Percentiles rank a stretch among this genome's conserved stretches.
These are phyloP conservation scores for Drosophila sp. DNA, from an alignment of 1,140 invertebrate genomes.

Conservation along the genomic window DNA sequence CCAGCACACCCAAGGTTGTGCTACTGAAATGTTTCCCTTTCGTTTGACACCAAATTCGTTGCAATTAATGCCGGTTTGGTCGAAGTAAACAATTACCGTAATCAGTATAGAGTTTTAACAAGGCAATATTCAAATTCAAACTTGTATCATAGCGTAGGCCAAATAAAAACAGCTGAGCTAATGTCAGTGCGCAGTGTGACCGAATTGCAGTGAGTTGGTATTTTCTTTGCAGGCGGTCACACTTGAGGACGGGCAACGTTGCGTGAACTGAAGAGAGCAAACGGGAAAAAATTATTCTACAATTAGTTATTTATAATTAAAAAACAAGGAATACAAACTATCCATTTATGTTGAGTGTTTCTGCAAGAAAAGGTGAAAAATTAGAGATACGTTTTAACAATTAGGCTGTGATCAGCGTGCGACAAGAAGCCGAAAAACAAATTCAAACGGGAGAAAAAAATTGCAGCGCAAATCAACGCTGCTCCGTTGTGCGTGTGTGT, in stretches of 20 bases:
- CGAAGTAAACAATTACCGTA: no score
- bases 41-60: no score
- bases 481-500: conserved; percentile 36
- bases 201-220: background rate
- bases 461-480: conserved; percentile 72
- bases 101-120: no score
- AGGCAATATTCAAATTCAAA: no score
- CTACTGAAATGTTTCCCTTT: no score
- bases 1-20: no score
- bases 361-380: conserved; percentile 60
- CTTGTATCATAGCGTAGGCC: background rate
- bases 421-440: conserved; percentile 39
- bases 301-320: conserved; percentile 65
- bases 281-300: conserved; percentile 59
- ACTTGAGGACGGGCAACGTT: conserved; percentile 57
- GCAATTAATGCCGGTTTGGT: no score
- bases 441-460: conserved; percentile 57
- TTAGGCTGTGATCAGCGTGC: conserved; percentile 24
- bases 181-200: background rate
- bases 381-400: conserved; percentile 31
- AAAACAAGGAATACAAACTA: conserved; percentile 23
- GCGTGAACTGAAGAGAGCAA: conserved; percentile 58
- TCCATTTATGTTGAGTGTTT: conserved; percentile 57
- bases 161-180: background rate
- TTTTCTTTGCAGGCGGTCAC: background rate